Conservation (phyloP, 2,113 vertebrate species). For the Heteronetta atricapilla region DNA sequence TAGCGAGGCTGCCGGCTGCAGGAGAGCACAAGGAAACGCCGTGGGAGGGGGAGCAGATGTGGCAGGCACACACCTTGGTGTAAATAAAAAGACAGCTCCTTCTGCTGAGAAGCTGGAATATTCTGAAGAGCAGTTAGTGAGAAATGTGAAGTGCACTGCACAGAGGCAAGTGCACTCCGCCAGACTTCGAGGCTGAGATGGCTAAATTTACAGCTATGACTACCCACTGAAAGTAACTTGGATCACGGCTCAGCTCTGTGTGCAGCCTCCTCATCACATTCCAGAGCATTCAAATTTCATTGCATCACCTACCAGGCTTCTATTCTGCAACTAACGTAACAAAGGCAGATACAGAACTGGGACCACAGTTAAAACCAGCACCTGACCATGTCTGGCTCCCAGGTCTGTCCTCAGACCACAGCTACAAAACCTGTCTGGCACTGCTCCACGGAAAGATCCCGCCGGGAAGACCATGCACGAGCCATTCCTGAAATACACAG, state of each 20-base stretch:
- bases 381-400: neutral
- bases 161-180: neutral
- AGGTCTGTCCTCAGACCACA: neutral
- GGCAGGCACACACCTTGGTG: neutral
- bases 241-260: neutral
- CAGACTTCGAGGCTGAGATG: neutral
- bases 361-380: neutral
- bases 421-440: neutral
- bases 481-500: fast-evolving
- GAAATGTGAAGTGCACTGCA: neutral
- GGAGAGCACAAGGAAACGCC: neutral
- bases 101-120: neutral
- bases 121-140: neutral
- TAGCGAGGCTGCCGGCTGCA: neutral
- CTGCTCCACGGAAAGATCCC: neutral
- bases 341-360: neutral
- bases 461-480: neutral
- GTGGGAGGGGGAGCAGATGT: neutral
- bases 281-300: neutral
- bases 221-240: neutral
- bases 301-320: neutral
- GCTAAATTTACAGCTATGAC: neutral
- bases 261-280: neutral
- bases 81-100: neutral
- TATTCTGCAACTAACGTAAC: neutral